Percentiles rank a stretch among this genome's conserved stretches.
Evolutionary conservation across 2,797 vertebrate species (phyloP).

Genomic region (Liasis olivaceus): DNA sequence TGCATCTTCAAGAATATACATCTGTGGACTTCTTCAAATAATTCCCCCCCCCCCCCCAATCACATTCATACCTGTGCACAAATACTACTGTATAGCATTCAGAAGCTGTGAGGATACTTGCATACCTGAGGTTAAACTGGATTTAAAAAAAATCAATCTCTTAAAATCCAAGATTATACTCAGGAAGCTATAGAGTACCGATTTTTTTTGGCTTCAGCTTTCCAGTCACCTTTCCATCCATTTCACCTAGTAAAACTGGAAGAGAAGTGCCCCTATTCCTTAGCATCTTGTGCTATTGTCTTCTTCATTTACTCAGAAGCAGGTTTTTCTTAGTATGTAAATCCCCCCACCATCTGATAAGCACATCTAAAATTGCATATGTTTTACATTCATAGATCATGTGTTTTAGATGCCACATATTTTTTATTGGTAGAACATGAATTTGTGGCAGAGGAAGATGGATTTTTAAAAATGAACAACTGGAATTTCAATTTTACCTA

Average conservation of each 20-base stretch:
- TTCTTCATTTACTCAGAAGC: background rate
- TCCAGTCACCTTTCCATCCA: background rate
- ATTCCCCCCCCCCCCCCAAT: rapidly evolving
- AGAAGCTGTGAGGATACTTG: background rate
- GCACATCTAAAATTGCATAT: background rate
- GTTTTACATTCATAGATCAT: background rate
- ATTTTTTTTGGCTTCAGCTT: background rate
- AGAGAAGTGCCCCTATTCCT: background rate
- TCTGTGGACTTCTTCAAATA: background rate
- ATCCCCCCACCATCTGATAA: background rate
- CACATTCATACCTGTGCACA: background rate
- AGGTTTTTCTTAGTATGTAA: background rate
- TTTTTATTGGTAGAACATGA: background rate
- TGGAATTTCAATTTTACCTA: background rate
- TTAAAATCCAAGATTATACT: background rate
- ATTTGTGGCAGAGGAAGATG: background rate
- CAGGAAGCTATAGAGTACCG: background rate
- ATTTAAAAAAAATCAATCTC: background rate
- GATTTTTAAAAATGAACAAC: background rate
- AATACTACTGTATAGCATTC: background rate
- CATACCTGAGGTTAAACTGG: background rate
- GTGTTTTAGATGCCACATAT: background rate
- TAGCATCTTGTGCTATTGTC: background rate
- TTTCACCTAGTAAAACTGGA: background rate
- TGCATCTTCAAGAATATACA: background rate